Base-by-base conservation (phyloP, 2,797 vertebrate genomes). In the Philypnodon macrostomus region DNA sequence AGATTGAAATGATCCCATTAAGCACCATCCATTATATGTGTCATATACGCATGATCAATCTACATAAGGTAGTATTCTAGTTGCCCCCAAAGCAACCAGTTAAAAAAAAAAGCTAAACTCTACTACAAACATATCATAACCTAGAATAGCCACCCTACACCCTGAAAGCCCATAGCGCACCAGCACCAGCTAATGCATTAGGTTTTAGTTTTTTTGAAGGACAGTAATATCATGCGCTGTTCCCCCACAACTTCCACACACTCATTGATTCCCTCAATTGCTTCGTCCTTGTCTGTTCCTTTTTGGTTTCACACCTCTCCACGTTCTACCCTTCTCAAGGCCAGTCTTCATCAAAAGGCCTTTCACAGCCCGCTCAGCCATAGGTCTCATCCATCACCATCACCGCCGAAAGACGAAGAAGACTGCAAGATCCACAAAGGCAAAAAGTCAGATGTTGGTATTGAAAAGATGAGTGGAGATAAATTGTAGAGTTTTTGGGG, bases 381-480 rank as follows among this genome's bases (percentile, higher is more conserved):
- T 83, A 67, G 48, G 71, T 53, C 58, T 70, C 71, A 87, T 87
- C 78, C 81, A 84, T 87, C 85, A 87, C 70, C 57, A 84, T 86
- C 84, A 81, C n/a, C 15, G 57, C 53, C 69, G 59, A 53, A 29
- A 67, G 60, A 68, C 51, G 55, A 62, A 36, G n/a, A 33, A 52
- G 62, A 54, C 18, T 18, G 6, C 45, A 34, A 62, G 47, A 70
- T 65, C 51, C 63, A 57, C 52, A 74, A 58, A 78, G 68, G 54
- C 21, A 16, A 63, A 68, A 80, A 77, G 67, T 77, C 53, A 52
- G 61, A 58, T 52, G 58, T 59, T 48, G 5, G 59, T 23, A 54
- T 63, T 63, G 51, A 53, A 11, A 29, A 17, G 50, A 48, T 9
- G 29, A 26, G 55, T 17, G 24, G 11, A 29, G 44, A 34, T 58